A percentile compares a stretch with the other conserved stretches of the same genome.
Conservation (phyloP, 2,888 invertebrate species). For the Drosophila picticornis region DNA sequence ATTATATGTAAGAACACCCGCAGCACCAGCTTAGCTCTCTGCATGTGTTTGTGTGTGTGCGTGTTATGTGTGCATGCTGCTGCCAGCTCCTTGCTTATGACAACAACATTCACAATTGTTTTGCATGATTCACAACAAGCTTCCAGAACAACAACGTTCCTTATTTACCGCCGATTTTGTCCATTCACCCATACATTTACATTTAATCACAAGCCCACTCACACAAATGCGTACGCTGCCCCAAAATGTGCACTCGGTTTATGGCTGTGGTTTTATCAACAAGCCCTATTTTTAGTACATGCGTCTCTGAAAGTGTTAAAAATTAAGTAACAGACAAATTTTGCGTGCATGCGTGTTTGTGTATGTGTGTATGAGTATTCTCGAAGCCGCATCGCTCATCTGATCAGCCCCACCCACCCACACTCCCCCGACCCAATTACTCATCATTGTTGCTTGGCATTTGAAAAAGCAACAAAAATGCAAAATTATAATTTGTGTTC, state of each 20-base stretch:
- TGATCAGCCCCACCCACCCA: background rate
- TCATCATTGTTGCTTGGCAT: background rate
- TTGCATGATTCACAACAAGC: constrained; percentile 32
- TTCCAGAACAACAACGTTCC: constrained; percentile 26
- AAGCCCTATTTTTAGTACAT: constrained; percentile 81
- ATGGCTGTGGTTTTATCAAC: constrained; percentile 72
- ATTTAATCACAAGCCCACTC: background rate
- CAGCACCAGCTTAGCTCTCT: constrained; percentile 29
- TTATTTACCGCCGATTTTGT: constrained; percentile 31
- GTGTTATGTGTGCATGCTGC: constrained; percentile 17
- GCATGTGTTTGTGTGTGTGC: background rate
- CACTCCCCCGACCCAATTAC: background rate
- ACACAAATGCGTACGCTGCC: constrained; percentile 15
- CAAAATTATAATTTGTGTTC: background rate
- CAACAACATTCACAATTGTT: constrained; percentile 1
- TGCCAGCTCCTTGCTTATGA: constrained; percentile 17
- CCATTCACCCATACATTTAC: constrained; percentile 28
- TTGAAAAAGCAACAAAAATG: background rate
- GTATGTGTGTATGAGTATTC: background rate
- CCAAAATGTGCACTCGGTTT: constrained; percentile 59
- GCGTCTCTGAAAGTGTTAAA: constrained; percentile 57
- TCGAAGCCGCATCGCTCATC: background rate
- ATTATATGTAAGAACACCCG: constrained; percentile 30
- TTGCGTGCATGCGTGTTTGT: constrained; percentile 2
- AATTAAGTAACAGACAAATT: constrained; percentile 50